phyloP scores from a whole-genome alignment of 2,888 invertebrate species.

The Julus scandinavius region DNA sequence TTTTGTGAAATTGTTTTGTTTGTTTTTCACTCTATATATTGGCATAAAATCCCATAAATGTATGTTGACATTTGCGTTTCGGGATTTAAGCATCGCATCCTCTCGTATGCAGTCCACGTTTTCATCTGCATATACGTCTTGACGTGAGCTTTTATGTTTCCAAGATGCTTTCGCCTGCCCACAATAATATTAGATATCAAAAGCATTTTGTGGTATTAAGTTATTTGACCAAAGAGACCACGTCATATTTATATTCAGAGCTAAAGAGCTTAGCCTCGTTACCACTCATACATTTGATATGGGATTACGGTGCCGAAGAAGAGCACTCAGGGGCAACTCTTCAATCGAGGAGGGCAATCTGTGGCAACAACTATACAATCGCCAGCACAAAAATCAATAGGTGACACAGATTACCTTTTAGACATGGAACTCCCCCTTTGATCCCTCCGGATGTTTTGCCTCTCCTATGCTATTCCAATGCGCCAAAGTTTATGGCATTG shows the following conservation, averaged over 20 bases:
- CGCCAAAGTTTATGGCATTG: background rate
- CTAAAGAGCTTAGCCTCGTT: conserved; percentile 50
- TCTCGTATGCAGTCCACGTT: conserved; percentile 4
- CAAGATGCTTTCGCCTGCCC: conserved; percentile 29
- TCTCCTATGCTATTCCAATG: background rate
- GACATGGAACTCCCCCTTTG: background rate
- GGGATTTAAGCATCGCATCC: background rate
- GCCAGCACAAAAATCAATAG: conserved; percentile 39
- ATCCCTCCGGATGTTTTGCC: conserved; percentile 29
- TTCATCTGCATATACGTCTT: conserved; percentile 27
- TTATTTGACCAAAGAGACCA: conserved; percentile 51
- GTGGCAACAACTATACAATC: background rate
- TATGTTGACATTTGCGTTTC: conserved; percentile 33
- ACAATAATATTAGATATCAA: conserved; percentile 43
- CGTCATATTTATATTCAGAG: conserved; percentile 47
- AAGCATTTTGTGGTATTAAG: conserved; percentile 50
- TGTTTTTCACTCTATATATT: background rate
- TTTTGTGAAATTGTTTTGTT: background rate
- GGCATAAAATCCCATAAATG: conserved; percentile 7
- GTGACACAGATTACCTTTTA: conserved; percentile 15
- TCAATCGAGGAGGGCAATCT: conserved; percentile 24
- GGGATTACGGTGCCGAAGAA: conserved; percentile 48
- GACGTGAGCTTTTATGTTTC: conserved; percentile 9
- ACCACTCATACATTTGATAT: conserved; percentile 48
- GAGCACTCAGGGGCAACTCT: conserved; percentile 42